A percentile compares a stretch with the other conserved stretches of the same genome.
These are phyloP conservation scores for Mellivora capensis DNA, from an alignment of 2,113 vertebrate genomes.

Conservation along the genomic window DNA sequence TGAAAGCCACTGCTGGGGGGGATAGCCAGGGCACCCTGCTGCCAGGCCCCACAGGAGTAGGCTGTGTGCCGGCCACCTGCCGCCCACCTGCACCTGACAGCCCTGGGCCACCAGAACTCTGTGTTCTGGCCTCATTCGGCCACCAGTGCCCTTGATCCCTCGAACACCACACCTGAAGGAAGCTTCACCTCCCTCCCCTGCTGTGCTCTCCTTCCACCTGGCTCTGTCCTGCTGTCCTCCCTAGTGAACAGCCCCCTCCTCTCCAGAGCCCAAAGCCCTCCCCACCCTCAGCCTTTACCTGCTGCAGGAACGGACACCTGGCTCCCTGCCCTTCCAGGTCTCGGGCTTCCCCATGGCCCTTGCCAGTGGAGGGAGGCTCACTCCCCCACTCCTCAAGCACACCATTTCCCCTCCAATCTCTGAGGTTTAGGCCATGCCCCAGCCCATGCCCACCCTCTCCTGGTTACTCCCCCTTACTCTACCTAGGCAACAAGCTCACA, in stretches of 20 bases:
- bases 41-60: not conserved
- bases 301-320: not conserved
- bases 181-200: not conserved
- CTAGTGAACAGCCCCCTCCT: not conserved
- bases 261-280: not conserved
- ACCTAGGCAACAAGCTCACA: not conserved
- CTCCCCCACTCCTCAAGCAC: not conserved
- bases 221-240: not conserved
- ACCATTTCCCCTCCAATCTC: not conserved
- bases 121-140: not conserved
- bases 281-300: not conserved
- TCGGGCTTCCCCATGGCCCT: not conserved
- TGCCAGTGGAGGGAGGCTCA: not conserved
- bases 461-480: not conserved
- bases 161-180: not conserved
- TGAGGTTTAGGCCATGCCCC: not conserved
- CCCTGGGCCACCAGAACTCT: not conserved
- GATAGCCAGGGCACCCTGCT: rapidly evolving
- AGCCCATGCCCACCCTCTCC: not conserved
- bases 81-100: not conserved
- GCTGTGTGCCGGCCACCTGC: not conserved
- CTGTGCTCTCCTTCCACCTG: not conserved
- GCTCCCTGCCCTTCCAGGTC: not conserved
- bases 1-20: not conserved
- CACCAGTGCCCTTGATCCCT: not conserved